Base-by-base conservation (phyloP, 2,113 vertebrate genomes). In the Brachionichthys hirsutus region DNA sequence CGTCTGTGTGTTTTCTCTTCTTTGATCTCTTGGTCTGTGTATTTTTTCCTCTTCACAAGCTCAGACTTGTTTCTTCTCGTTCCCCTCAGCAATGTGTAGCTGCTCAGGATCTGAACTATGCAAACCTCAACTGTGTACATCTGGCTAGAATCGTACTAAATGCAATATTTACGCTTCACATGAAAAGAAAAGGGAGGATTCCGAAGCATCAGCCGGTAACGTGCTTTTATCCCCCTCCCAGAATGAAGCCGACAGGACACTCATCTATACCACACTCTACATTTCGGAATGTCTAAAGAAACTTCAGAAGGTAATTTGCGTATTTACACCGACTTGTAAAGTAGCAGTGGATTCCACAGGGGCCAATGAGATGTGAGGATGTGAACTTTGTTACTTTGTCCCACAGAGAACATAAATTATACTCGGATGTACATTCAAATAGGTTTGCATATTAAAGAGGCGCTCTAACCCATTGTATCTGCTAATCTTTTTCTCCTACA, bases 231-330 rank as follows among this genome's bases (percentile, higher is more conserved):
- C n/a, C n/a, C n/a, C 24, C 8, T 71, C 87, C 44, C 85, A 99
- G 97, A 99, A 97, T 0, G 97, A 99, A 89, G 97, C 97, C 0
- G 97, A 99, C 83, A 92, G 97, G 81, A 99, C 97, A 0, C 87
- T 99, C 84, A 99, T 99, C 82, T 99, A 98, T 17, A 70, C 97
- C 70, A 99, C 96, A 4, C 94, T 99, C 38, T 99, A 99, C 89
- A 98, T 99, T 82, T 98, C 97, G 13, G 97, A 99, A 83, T 99
- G 97, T 86, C 89, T 99, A 51, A 99, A 99, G 88, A 98, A 93
- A 75, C 90, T 98, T 55, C 97, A 99, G 52, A 99, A 98, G 94
- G 97, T 99, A 91, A 54, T 85, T 22, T 40, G 6, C 36, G 30
- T 1, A 12, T 14, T 48, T 36, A 38, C 36, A 38, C 36, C 8